Evolutionary conservation across 2,797 vertebrate species (phyloP).

Genomic region (Poeciliopsis turneri): DNA sequence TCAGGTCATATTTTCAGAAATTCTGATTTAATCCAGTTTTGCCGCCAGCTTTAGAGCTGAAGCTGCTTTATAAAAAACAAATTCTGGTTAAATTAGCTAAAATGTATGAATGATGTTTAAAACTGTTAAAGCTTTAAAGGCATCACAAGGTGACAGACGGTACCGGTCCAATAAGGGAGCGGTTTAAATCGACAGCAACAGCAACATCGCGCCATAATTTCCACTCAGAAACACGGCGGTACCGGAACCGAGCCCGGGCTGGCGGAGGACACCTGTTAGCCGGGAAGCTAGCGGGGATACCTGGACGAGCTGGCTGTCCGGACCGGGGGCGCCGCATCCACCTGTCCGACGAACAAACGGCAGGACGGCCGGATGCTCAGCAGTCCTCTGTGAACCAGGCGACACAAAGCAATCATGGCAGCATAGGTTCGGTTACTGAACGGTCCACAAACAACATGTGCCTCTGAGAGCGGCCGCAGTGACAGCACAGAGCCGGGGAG

Average conservation of each 20-base stretch:
- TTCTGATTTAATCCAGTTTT: not conserved
- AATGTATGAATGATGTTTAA: slow-evolving; percentile 51
- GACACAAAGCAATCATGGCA: slow-evolving; percentile 75
- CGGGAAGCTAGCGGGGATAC: slow-evolving; percentile 61
- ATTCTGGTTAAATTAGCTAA: slow-evolving; percentile 34
- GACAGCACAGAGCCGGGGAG: slow-evolving; percentile 2
- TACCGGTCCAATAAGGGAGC: not conserved
- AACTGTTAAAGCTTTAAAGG: slow-evolving; percentile 6
- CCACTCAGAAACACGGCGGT: not conserved
- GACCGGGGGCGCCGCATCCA: slow-evolving; percentile 34
- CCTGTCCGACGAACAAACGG: slow-evolving; percentile 46
- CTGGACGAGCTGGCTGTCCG: slow-evolving; percentile 70
- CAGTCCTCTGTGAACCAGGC: slow-evolving; percentile 65
- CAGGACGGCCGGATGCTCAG: slow-evolving; percentile 44
- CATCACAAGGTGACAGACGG: not conserved
- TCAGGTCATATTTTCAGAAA: not conserved
- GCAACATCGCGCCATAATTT: not conserved
- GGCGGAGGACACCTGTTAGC: slow-evolving; percentile 56
- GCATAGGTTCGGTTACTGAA: slow-evolving; percentile 41
- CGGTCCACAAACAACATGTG: slow-evolving; percentile 54
- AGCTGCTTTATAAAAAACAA: not conserved
- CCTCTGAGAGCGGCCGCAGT: not conserved
- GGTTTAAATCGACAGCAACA: not conserved
- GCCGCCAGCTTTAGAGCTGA: not conserved
- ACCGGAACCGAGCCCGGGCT: not conserved